Evolutionary conservation across 2,888 invertebrate genomes (phyloP), one percentile per base, ranked within the genome.

Genomic region (Epinotia ramella): DNA sequence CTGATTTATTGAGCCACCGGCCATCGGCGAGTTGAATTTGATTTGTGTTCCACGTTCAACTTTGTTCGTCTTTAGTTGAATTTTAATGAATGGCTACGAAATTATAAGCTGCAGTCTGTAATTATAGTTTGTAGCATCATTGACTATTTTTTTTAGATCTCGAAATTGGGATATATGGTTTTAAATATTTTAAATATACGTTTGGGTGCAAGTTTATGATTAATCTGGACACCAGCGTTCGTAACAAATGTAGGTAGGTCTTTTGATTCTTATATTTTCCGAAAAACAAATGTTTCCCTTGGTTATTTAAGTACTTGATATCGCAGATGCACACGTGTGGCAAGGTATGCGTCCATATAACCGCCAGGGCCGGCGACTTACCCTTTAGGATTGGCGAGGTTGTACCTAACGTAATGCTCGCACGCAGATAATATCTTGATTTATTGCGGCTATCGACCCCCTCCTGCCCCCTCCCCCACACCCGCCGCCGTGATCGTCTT

Each of bases 41-140:
- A 93, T 94, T 93, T 94, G 93, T 93, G 89, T 89, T 90, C 89
- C 90, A 82, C 81, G 82, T 83, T 84, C 84, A 87, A 88, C 87
- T 87, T 86, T 86, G 88, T 88, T 88, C 91, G 88, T 91, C 87
- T 92, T 92, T 89, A 91, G 91, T 93, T 93, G 92, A 92, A 91
- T 92, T 92, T 91, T 92, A 94, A 94, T 94, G 88, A 91, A 93
- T 92, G 88, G 88, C 88, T 90, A 85, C 84, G 82, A 91, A 93
- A 93, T 93, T 93, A 93, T 92, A 93, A 81, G 88, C 84, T 86
- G 87, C 84, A 83, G 85, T 84, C 82, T 90, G 87, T 93, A 91
- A 94, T 94, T 92, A 93, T 89, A 85, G 84, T 85, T 86, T 86
- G 86, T 86, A 83, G 83, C 86, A 86, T 87, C 88, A 88, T 87